These are phyloP conservation scores for Scartelaos histophorus DNA, from an alignment of 2,113 vertebrate species.

Conservation along the genomic window DNA sequence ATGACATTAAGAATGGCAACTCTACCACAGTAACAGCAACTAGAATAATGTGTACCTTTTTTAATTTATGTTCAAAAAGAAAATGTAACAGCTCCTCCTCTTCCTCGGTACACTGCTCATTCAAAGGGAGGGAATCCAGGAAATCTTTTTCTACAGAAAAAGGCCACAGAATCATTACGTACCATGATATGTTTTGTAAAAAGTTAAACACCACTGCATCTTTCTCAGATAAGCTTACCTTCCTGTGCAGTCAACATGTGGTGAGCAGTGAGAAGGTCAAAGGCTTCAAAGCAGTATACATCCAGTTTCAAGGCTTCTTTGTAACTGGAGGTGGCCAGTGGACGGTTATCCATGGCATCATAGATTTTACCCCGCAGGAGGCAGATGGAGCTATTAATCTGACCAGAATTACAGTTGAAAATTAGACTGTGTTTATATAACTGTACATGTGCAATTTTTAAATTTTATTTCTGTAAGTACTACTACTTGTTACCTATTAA, in stretches of 20 bases:
- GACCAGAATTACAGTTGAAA: constrained; percentile 11
- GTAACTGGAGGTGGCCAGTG: constrained; percentile 95
- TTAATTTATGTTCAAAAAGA: constrained; percentile 97
- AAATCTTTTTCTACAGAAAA: constrained; percentile 89
- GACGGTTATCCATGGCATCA: constrained; percentile 95
- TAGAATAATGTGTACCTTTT: constrained; percentile 81
- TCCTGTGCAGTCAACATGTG: constrained; percentile 99
- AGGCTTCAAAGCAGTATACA: constrained; percentile 99
- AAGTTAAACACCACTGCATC: background rate
- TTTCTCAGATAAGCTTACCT: constrained; percentile 76
- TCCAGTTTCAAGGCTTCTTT: constrained; percentile 98
- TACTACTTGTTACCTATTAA: too few relatives aligned
- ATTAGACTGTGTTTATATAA: background rate
- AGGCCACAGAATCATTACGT: background rate
- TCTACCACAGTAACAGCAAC: background rate
- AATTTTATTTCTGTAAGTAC: too few relatives aligned
- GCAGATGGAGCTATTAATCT: constrained; percentile 97
- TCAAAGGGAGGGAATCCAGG: constrained; percentile 92
- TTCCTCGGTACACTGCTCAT: constrained; percentile 90
- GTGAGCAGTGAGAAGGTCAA: constrained; percentile 97
- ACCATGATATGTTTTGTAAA: background rate
- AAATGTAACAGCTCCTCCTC: constrained; percentile 93
- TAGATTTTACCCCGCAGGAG: constrained; percentile 97
- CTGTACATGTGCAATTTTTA: background rate
- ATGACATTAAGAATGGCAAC: background rate